Evolutionary conservation across 1,140 invertebrate genomes (phyloP).

Genomic region (Hestina assimilis): DNA sequence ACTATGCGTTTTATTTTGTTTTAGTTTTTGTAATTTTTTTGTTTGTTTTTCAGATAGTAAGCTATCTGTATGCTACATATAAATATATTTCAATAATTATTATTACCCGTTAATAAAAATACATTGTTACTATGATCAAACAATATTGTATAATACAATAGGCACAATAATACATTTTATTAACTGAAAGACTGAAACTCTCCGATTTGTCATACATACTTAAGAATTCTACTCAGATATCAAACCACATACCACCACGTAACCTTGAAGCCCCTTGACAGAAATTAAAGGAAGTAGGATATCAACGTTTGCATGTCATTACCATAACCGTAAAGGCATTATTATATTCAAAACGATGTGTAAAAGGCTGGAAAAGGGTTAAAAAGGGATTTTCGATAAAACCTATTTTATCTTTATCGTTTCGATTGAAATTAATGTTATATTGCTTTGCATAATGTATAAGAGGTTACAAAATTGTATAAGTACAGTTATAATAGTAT

Average conservation of each 20-base stretch:
- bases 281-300: conserved; percentile 4
- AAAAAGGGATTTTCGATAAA: conserved; percentile 12
- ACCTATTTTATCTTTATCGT: conserved; percentile 7
- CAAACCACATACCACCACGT: background rate
- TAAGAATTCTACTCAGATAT: background rate
- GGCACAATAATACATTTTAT: no score
- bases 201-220: no score
- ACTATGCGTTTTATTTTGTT: no score
- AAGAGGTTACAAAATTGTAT: background rate
- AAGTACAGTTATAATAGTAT: background rate
- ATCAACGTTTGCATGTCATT: conserved; percentile 5
- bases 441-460: background rate
- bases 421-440: conserved; percentile 8
- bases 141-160: no score
- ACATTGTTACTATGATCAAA: no score
- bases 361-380: conserved; percentile 3
- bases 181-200: no score
- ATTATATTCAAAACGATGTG: conserved; percentile 5
- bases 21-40: no score
- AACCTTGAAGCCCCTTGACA: background rate
- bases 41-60: no score
- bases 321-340: conserved; percentile 8
- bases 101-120: no score
- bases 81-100: no score
- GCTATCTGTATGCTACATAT: no score